Conservation (phyloP, 2,113 vertebrate genomes). For the Hippocampus guttulatus region DNA sequence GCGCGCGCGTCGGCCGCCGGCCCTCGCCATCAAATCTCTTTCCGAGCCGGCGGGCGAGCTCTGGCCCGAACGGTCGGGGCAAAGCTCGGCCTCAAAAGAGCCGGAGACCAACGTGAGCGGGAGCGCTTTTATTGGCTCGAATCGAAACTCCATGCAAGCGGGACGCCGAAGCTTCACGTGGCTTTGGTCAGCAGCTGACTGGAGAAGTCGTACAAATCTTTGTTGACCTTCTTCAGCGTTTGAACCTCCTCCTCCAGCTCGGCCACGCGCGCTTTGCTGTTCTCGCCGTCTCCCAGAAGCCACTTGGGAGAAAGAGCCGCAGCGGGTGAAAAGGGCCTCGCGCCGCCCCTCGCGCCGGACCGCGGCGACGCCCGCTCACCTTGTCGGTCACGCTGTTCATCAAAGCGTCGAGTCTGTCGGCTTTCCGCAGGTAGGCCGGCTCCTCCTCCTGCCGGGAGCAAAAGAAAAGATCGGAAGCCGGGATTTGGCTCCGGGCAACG, state of each 20-base stretch:
- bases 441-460: slow-evolving; percentile 70
- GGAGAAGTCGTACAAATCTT: slow-evolving; percentile 91
- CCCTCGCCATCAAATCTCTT: too few relatives aligned
- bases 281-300: slow-evolving; percentile 84
- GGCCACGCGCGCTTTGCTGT: slow-evolving; percentile 81
- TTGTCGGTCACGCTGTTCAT: slow-evolving; percentile 83
- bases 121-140: neutral
- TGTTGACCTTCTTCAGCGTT: slow-evolving; percentile 91
- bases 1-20: too few relatives aligned
- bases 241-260: slow-evolving; percentile 90
- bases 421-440: slow-evolving; percentile 81
- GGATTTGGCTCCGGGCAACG: too few relatives aligned
- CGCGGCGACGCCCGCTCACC: slow-evolving; percentile 66
- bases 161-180: slow-evolving; percentile 37
- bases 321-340: neutral
- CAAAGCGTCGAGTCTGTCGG: slow-evolving; percentile 72
- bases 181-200: slow-evolving; percentile 85
- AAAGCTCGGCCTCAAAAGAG: too few relatives aligned
- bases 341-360: neutral
- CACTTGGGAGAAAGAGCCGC: slow-evolving; percentile 64
- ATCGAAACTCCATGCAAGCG: neutral
- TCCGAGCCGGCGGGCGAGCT: too few relatives aligned
- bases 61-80: too few relatives aligned
- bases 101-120: too few relatives aligned
- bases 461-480: neutral